phyloP scores from a whole-genome alignment of 1,140 invertebrate genomes.

The Polyergus mexicanus region DNA sequence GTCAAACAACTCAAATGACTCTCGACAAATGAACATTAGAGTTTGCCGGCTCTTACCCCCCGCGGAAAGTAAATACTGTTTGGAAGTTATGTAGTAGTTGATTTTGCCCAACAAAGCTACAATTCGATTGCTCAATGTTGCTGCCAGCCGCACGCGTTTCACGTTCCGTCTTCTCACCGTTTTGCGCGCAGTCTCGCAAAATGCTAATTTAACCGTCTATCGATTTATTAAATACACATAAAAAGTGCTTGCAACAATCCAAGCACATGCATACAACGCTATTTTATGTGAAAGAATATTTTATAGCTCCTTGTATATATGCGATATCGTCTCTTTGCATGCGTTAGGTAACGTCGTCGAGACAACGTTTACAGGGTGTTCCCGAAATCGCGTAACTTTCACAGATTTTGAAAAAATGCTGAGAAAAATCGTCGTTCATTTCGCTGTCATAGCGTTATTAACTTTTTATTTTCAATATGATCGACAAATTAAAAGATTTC shows the following conservation, averaged over 20 bases:
- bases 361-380: constrained; percentile 6
- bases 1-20: constrained; percentile 72
- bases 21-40: constrained; percentile 69
- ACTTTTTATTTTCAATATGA: neutral
- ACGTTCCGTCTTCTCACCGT: constrained; percentile 6
- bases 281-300: constrained; percentile 44
- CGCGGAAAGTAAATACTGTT: constrained; percentile 51
- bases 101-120: constrained; percentile 58
- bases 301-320: constrained; percentile 18
- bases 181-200: constrained; percentile 4
- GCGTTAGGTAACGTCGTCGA: constrained; percentile 30
- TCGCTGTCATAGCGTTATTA: too few species aligned
- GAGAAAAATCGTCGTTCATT: neutral
- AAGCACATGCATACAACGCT: constrained; percentile 2
- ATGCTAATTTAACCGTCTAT: constrained; percentile 53
- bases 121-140: constrained; percentile 58
- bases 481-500: neutral
- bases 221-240: constrained; percentile 40
- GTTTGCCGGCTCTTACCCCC: constrained; percentile 45
- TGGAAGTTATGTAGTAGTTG: constrained; percentile 53
- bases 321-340: constrained; percentile 26
- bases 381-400: constrained; percentile 3
- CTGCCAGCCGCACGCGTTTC: constrained; percentile 53
- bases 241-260: constrained; percentile 29
- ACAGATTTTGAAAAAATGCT: neutral